Conservation (phyloP, 2,888 invertebrate species). For the Xylota sylvarum region DNA sequence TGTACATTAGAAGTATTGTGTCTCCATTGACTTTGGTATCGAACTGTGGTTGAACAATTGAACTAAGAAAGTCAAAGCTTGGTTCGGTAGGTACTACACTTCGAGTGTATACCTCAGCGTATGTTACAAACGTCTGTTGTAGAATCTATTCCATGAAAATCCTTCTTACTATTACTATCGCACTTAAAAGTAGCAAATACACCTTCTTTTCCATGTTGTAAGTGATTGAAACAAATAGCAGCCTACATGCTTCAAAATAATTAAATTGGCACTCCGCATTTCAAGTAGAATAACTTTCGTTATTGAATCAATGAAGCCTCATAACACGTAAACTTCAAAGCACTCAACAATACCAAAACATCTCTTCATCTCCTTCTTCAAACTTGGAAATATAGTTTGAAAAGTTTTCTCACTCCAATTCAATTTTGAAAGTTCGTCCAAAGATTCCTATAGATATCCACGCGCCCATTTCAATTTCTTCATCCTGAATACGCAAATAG, state of each 20-base stretch:
- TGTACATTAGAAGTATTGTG: too few relatives aligned
- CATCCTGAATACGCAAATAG: slow-evolving; percentile 16
- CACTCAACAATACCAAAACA: background rate
- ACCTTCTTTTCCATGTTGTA: background rate
- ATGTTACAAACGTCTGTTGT: too few relatives aligned
- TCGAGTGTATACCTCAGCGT: too few relatives aligned
- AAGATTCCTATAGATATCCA: background rate
- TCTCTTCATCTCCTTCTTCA: background rate
- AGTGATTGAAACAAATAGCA: slow-evolving; percentile 7
- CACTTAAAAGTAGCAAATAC: background rate
- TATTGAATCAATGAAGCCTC: slow-evolving; percentile 11
- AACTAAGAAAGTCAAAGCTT: too few relatives aligned
- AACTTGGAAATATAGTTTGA: background rate
- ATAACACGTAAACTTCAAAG: slow-evolving; percentile 8
- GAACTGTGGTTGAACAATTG: too few relatives aligned
- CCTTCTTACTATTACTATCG: too few relatives aligned
- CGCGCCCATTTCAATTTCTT: background rate
- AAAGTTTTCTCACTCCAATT: slow-evolving; percentile 4
- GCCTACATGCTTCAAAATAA: background rate
- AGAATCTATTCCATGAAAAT: too few relatives aligned
- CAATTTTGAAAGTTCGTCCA: background rate
- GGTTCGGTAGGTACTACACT: too few relatives aligned
- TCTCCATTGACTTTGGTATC: too few relatives aligned
- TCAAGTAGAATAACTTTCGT: background rate
- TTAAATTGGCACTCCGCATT: slow-evolving; percentile 22